These are phyloP conservation scores for Rutpela maculata DNA, from an alignment of 2,888 invertebrate genomes.

Conservation along the genomic window DNA sequence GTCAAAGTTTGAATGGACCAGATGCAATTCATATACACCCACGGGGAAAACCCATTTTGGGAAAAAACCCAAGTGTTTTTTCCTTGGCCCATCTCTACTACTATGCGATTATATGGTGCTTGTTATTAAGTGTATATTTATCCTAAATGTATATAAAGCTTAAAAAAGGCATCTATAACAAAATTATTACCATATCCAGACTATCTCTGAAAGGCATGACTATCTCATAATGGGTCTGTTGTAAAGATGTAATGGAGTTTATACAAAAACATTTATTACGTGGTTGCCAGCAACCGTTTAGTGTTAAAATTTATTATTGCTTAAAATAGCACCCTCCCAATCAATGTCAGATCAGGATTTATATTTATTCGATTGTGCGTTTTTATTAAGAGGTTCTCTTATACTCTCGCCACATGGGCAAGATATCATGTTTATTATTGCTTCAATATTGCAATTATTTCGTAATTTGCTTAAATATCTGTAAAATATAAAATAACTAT, in stretches of 20 bases:
- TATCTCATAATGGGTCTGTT: background rate
- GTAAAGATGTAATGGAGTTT: background rate
- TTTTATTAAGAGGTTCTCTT: conserved; percentile 8
- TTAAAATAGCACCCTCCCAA: conserved; percentile 5
- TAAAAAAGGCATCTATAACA: background rate
- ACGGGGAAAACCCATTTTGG: too few relatives aligned
- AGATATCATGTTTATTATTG: conserved; percentile 15
- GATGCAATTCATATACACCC: too few relatives aligned
- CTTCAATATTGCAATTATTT: conserved; percentile 19
- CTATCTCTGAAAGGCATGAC: conserved; percentile 22
- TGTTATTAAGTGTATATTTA: background rate
- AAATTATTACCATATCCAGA: background rate
- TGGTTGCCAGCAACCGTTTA: background rate
- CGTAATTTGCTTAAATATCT: background rate
- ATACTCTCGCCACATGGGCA: background rate
- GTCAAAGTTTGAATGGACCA: too few relatives aligned
- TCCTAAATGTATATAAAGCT: background rate
- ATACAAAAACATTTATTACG: background rate
- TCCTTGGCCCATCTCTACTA: too few relatives aligned
- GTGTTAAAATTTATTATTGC: conserved; percentile 8
- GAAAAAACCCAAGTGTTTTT: too few relatives aligned
- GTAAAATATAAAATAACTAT: background rate
- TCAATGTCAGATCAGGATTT: background rate
- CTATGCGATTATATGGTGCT: too few relatives aligned
- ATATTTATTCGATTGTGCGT: conserved; percentile 19